A percentile compares a stretch with the other conserved stretches of the same genome.
Conservation (phyloP, 1,140 invertebrate genomes). For the Cotesia typhae region DNA sequence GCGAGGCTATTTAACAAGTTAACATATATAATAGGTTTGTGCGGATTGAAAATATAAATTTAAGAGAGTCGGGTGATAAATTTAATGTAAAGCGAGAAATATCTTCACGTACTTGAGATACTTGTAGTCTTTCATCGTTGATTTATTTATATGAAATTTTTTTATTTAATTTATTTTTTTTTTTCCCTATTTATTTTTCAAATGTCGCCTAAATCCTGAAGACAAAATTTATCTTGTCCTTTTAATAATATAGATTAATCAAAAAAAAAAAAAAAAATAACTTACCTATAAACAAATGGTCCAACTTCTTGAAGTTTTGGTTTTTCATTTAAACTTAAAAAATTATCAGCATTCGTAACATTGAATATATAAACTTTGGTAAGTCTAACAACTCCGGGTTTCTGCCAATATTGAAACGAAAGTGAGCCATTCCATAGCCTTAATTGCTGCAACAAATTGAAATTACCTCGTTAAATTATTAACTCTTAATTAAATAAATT, state of each 20-base stretch:
- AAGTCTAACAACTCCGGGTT: conserved; percentile 85
- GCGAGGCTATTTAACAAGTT: no score
- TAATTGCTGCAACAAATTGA: conserved; percentile 74
- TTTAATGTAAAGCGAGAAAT: no score
- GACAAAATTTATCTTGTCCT: no score
- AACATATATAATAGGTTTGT: no score
- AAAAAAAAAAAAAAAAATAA: conserved; percentile 15
- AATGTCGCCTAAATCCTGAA: no score
- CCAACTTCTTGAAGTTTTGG: conserved; percentile 83
- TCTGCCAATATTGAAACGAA: conserved; percentile 91
- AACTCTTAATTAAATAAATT: background rate
- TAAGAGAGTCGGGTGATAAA: no score
- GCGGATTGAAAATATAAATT: no score
- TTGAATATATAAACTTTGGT: conserved; percentile 93
- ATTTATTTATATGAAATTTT: background rate
- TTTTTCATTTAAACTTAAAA: conserved; percentile 80
- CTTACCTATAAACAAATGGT: conserved; percentile 86
- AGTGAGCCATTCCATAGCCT: conserved; percentile 83
- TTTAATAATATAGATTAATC: conserved; percentile 61
- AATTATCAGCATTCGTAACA: conserved; percentile 84
- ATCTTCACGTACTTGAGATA: no score
- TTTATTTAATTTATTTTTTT: background rate
- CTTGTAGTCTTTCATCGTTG: background rate
- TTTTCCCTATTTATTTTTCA: background rate
- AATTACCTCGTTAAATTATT: conserved; percentile 15